Evolutionary conservation across 1,140 invertebrate genomes (phyloP).

Genomic region (Drosophila carrolli): DNA sequence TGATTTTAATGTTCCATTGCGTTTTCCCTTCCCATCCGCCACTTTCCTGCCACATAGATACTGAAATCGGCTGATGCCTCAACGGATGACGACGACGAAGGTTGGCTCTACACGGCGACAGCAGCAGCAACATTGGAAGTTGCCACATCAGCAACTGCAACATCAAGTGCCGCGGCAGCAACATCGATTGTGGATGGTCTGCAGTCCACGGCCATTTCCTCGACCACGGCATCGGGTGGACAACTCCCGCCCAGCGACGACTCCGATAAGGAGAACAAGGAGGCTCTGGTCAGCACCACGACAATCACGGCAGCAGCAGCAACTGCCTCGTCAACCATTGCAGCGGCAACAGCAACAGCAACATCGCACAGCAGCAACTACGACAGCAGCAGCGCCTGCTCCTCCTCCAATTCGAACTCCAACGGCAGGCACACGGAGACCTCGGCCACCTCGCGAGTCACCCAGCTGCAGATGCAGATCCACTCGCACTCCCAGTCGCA

Average conservation of each 20-base stretch:
- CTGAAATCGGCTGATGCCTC: constrained; percentile 83
- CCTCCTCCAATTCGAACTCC: constrained; percentile 74
- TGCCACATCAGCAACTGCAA: constrained; percentile 12
- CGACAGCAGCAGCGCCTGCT: constrained; percentile 73
- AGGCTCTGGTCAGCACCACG: constrained; percentile 56
- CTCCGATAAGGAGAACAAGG: constrained; percentile 84
- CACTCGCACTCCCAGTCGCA: constrained; percentile 35
- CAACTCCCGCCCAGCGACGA: constrained; percentile 62
- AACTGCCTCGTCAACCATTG: constrained; percentile 4
- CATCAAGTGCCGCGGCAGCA: constrained; percentile 19
- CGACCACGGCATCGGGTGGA: constrained; percentile 58
- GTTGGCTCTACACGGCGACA: constrained; percentile 79
- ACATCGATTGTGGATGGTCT: constrained; percentile 62
- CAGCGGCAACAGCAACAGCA: background rate
- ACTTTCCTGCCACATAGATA: constrained; percentile 51
- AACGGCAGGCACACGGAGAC: constrained; percentile 74
- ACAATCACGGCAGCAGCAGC: constrained; percentile 22
- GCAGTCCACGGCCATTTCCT: constrained; percentile 71
- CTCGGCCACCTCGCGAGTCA: constrained; percentile 69
- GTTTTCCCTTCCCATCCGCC: constrained; percentile 23
- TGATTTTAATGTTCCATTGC: constrained; percentile 60
- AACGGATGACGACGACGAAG: constrained; percentile 81
- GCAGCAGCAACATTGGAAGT: constrained; percentile 34
- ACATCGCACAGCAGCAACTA: constrained; percentile 58
- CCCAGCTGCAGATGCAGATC: constrained; percentile 59